Evolutionary conservation across 2,888 invertebrate genomes (phyloP), one percentile per base, ranked within the genome.

Genomic region (Malthinus flaveolus): DNA sequence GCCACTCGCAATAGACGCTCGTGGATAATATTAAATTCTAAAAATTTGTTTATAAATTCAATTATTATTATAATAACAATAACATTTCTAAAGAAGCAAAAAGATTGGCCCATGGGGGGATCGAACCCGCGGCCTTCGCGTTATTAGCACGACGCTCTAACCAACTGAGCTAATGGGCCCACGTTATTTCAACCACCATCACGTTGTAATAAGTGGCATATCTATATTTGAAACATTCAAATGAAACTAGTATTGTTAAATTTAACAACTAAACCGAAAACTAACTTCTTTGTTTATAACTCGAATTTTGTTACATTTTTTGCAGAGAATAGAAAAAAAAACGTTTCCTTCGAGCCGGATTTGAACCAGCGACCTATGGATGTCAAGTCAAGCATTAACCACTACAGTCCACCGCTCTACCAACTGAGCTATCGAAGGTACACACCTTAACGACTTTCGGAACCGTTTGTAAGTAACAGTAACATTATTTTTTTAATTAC

Each of bases 61-160:
- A 23, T 23, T n/a, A n/a, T n/a, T n/a, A n/a, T n/a, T n/a, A n/a
- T n/a, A n/a, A n/a, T n/a, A n/a, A n/a, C n/a, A n/a, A n/a, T n/a
- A n/a, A n/a, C n/a, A n/a, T n/a, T n/a, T 23, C 5, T 23, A 23
- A 23, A 23, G 23, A 23, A 23, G 3, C 23, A 65, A 56, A 45
- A 56, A 55, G 80, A 79, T 37, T 86, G 85, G 85, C 85, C 85
- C 85, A 85, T 85, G 85, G 81, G 85, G 85, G 85, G 85, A 85
- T 86, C 85, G 85, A 86, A 86, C 85, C 85, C 85, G 83, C 85
- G 86, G 86, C 85, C 85, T 86, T 86, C 85, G 86, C 85, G 86
- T 86, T 85, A 86, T 86, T 86, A 86, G 86, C 86, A 86, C 85
- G 85, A 85, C 85, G 86, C 85, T 86, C 86, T 86, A 86, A 86